Percentiles rank a stretch among this genome's conserved stretches.
Conservation (phyloP, 2,797 vertebrate species). For the Coendou prehensilis region DNA sequence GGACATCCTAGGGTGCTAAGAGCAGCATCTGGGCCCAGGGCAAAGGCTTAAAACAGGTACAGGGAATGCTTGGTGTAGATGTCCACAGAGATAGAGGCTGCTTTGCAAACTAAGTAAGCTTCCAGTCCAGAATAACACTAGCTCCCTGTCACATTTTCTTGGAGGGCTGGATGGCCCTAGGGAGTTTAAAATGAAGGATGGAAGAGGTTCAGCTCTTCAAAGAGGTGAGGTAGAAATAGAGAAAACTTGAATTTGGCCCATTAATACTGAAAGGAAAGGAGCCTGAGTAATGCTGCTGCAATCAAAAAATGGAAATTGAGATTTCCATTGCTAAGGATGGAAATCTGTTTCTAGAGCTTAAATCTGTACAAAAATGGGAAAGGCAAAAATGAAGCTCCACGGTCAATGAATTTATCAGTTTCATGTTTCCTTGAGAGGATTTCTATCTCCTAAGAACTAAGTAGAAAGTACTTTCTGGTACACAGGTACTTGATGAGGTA, state of each 20-base stretch:
- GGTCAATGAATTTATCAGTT: background rate
- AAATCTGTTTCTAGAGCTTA: background rate
- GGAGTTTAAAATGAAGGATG: background rate
- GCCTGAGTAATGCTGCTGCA: rapidly evolving
- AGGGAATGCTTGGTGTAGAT: background rate
- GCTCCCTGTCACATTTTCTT: rapidly evolving
- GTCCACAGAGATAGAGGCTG: rapidly evolving
- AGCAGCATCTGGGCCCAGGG: background rate
- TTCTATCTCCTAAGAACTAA: background rate
- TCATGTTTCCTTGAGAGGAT: background rate
- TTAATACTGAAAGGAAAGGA: background rate
- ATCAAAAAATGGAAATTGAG: background rate
- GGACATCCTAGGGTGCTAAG: background rate
- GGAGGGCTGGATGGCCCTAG: rapidly evolving
- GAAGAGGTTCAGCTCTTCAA: background rate
- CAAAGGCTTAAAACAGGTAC: background rate
- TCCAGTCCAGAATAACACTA: background rate
- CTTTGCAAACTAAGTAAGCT: background rate
- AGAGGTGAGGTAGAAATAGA: background rate
- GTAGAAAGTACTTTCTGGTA: background rate
- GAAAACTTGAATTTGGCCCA: background rate
- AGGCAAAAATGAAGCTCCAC: background rate
- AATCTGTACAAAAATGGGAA: too few species aligned
- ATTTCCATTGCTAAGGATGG: background rate
- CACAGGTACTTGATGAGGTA: rapidly evolving